These are phyloP conservation scores for Sphaeridia pumilis DNA, from an alignment of 2,888 invertebrate genomes.

Conservation along the genomic window DNA sequence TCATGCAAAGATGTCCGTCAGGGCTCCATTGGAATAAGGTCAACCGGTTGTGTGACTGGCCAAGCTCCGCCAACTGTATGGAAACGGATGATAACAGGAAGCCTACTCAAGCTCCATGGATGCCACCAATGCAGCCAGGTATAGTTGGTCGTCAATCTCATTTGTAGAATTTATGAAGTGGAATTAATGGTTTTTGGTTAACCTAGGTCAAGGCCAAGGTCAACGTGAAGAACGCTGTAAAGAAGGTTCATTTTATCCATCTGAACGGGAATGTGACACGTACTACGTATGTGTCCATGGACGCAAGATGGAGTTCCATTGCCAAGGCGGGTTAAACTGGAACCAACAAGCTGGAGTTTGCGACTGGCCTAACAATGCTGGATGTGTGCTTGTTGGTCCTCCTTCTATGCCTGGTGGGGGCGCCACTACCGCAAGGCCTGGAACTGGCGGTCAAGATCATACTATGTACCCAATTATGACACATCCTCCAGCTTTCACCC, in stretches of 20 bases:
- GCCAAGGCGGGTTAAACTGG: constrained; percentile 61
- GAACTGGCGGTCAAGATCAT: background rate
- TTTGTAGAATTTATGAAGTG: background rate
- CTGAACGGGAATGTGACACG: constrained; percentile 57
- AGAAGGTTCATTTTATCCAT: constrained; percentile 52
- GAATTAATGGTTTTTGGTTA: background rate
- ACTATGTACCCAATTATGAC: background rate
- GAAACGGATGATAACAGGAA: background rate
- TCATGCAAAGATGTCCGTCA: constrained; percentile 50
- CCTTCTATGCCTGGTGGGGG: background rate
- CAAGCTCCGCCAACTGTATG: constrained; percentile 37
- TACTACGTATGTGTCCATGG: constrained; percentile 71
- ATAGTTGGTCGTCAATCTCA: background rate
- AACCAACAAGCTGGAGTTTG: constrained; percentile 50
- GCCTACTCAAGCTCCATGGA: background rate
- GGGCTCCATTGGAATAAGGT: constrained; percentile 61
- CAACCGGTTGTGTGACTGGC: constrained; percentile 62
- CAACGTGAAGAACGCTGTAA: constrained; percentile 45
- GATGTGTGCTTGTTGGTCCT: constrained; percentile 41
- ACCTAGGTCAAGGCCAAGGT: too few relatives aligned
- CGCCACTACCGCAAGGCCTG: too few relatives aligned
- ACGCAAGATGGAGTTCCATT: constrained; percentile 57
- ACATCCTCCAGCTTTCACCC: background rate
- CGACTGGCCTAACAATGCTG: constrained; percentile 58
- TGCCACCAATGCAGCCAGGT: background rate